Conservation (phyloP, 2,888 invertebrate genomes). For the Tetragonula carbonaria region DNA sequence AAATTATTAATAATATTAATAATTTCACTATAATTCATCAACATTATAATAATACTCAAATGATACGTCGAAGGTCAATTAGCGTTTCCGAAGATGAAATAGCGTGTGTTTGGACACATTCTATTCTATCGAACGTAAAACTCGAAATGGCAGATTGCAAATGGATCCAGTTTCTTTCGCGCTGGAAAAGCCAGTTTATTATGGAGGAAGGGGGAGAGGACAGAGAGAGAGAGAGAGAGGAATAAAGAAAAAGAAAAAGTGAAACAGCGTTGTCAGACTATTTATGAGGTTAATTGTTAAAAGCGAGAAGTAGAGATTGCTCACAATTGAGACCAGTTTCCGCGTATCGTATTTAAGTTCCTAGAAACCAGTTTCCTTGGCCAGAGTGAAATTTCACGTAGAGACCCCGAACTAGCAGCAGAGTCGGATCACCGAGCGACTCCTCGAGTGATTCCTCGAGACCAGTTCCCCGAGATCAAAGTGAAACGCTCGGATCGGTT, state of each 20-base stretch:
- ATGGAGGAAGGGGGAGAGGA: background rate
- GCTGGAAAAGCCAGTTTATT: background rate
- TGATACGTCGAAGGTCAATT: background rate
- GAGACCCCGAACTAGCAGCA: background rate
- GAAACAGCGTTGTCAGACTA: background rate
- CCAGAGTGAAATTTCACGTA: conserved; percentile 18
- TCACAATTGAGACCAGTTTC: background rate
- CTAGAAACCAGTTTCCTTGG: conserved; percentile 10
- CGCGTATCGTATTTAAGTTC: background rate
- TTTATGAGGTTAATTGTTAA: conserved; percentile 15
- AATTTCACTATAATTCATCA: too few species aligned
- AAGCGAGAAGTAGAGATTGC: background rate
- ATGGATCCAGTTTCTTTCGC: background rate
- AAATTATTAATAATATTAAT: too few species aligned
- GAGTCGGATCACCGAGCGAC: background rate
- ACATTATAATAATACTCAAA: too few species aligned
- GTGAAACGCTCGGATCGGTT: conserved; percentile 24
- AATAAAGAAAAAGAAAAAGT: background rate
- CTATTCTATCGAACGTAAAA: background rate
- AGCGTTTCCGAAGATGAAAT: too few species aligned
- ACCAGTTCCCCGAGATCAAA: conserved; percentile 35
- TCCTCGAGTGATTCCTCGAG: conserved; percentile 10
- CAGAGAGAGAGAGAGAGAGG: too few species aligned
- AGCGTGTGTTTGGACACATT: background rate
- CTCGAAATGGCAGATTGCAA: background rate